Evolutionary conservation across 2,797 vertebrate species (phyloP).

Genomic region (Erpetoichthys calabaricus): DNA sequence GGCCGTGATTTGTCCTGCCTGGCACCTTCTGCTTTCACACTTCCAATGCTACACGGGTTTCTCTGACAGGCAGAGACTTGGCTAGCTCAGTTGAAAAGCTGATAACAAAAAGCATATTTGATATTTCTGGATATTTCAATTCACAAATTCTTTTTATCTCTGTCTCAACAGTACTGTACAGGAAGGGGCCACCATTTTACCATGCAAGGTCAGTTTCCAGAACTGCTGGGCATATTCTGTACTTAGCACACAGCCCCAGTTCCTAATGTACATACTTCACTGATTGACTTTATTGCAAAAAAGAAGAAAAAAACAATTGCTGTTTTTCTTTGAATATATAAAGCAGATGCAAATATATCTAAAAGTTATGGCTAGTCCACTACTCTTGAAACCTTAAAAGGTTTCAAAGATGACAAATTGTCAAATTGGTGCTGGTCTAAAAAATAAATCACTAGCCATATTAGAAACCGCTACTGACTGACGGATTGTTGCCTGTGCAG

Average conservation of each 20-base stretch:
- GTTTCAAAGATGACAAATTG: too few relatives aligned
- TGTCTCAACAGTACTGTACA: slow-evolving; percentile 61
- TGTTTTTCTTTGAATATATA: too few relatives aligned
- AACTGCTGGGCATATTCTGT: not conserved
- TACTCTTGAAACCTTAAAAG: too few relatives aligned
- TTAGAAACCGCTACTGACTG: not conserved
- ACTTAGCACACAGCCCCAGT: not conserved
- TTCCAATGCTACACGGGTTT: too few relatives aligned
- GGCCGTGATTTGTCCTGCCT: too few relatives aligned
- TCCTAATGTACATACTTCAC: not conserved
- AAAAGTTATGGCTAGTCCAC: too few relatives aligned
- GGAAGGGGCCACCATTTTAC: slow-evolving; percentile 82
- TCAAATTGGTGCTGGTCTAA: too few relatives aligned
- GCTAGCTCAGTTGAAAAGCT: too few relatives aligned
- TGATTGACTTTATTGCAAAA: not conserved
- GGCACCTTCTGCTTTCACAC: too few relatives aligned
- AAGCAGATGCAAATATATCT: too few relatives aligned
- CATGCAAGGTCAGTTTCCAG: slow-evolving; percentile 66
- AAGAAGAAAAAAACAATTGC: not conserved
- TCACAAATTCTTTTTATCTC: slow-evolving; percentile 9
- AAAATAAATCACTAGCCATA: too few relatives aligned
- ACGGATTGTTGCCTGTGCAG: slow-evolving; percentile 31
- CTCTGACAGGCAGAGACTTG: too few relatives aligned
- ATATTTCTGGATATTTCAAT: not conserved
- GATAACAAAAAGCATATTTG: not conserved